Base-by-base conservation (phyloP, 2,888 invertebrate genomes). In the Cryptophagus acutangulus region DNA sequence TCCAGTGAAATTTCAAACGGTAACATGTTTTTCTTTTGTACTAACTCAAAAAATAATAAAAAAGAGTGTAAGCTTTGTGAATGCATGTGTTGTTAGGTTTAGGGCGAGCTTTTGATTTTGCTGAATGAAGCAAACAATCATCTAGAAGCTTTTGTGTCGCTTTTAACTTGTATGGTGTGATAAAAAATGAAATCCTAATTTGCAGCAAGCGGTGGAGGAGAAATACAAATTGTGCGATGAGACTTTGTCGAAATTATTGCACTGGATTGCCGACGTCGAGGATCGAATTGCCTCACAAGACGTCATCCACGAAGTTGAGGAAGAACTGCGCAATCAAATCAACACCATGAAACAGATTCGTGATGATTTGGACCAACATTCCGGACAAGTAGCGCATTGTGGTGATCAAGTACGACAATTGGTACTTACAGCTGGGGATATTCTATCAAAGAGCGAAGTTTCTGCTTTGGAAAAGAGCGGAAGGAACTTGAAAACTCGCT, bases 121-220 rank as follows among this genome's bases (percentile, higher is more conserved):
- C n/a, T 26, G 26, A 26, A 26, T 26, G 26, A 26, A 8, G 20
- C 6, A 6, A 8, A 9, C 26, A 13, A 26, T 13, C 12, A 12
- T 26, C 26, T 26, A 3, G n/a, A 3, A 26, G 5, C 9, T 5
- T 26, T 12, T 26, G 26, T 26, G 26, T 26, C 12, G 3, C 12
- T 3, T 26, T 26, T 26, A 20, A 20, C 12, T 26, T 26, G n/a
- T 26, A 26, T 8, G 12, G 12, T 26, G n/a, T 26, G 3, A n/a
- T 26, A 6, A 3, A 26, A 26, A 12, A 26, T 26, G 26, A 12
- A 12, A 6, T 12, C 26, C 3, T n/a, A 34, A 35, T 62, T 73
- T 79, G 53, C 77, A 93, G 93, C 90, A 91, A 87, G 92, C 92
- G 63, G 88, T 92, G 57, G 88, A 92, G 73, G 93, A 93, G 70